Evolutionary conservation across 2,888 invertebrate genomes (phyloP), one percentile per base, ranked within the genome.

Genomic region (Platerodrilus igneus): DNA sequence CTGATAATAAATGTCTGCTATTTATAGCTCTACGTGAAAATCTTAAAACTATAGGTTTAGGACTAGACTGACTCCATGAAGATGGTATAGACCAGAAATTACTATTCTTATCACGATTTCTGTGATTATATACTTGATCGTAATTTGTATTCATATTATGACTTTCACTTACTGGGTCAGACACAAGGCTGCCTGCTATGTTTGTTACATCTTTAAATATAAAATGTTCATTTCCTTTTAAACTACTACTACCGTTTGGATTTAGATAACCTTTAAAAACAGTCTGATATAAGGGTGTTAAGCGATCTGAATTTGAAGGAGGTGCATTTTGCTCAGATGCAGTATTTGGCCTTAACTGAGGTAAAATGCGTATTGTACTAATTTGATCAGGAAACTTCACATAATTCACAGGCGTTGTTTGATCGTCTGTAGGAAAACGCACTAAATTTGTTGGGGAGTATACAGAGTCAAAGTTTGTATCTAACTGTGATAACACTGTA

Each of bases 41-140:
- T 46, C 62, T 56, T 45, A 65, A 48, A 18, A 64, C 62, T 32
- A 64, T 46, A 8, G 66, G 62, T 47, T 58, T 61, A 7, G 53
- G 55, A 44, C 47, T 51, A 29, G 51, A 40, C 19, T 55, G 50
- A 16, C 52, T 53, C 57, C 57, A 60, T 17, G 45, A 47, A 2
- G 60, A 49, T 4, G 61, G 58, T 10, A 60, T 37, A 6, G 53
- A 45, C 53, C 62, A 62, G 38, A 59, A 52, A 33, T 52, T 48
- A 18, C 33, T 48, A 16, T 48, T 38, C 38, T 55, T 60, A 14
- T 64, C 63, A 11, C 61, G 53, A 37, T 61, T 59, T 32, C 55
- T 47, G 21, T 50, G 54, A 31, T 52, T 57, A 26, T 37, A 50
- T 9, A 32, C 20, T 8, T 17, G 36, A 26, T 46, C 41, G 17